Percentiles rank a stretch among this genome's conserved stretches.
Conservation (phyloP, 1,140 invertebrate genomes). For the Orius insidiosus region DNA sequence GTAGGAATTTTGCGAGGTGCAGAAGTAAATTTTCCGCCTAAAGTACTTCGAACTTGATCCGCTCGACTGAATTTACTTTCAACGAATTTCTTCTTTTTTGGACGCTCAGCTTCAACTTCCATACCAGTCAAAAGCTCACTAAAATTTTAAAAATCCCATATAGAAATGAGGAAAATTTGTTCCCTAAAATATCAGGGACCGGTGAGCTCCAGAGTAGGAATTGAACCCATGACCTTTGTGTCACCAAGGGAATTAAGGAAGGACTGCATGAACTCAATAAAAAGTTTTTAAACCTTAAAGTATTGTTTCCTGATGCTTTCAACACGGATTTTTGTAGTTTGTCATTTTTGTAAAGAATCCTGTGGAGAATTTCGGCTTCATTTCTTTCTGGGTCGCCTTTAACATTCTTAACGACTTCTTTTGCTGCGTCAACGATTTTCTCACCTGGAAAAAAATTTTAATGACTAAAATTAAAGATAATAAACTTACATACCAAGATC, state of each 20-base stretch:
- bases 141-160: too few species aligned
- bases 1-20: not conserved
- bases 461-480: too few species aligned
- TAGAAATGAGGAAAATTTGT: too few species aligned
- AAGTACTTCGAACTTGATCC: slow-evolving; percentile 7
- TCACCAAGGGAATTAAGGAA: too few species aligned
- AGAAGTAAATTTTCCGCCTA: not conserved
- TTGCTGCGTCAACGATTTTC: slow-evolving; percentile 38
- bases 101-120: slow-evolving; percentile 40
- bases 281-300: slow-evolving; percentile 6
- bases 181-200: too few species aligned
- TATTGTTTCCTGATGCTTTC: slow-evolving; percentile 8
- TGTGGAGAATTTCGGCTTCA: slow-evolving; percentile 51
- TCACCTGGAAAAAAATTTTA: slow-evolving; percentile 15
- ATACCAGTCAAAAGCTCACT: slow-evolving; percentile 53
- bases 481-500: too few species aligned
- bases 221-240: too few species aligned
- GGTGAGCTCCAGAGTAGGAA: too few species aligned
- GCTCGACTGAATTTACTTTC: slow-evolving; percentile 22
- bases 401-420: slow-evolving; percentile 43
- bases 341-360: slow-evolving; percentile 14
- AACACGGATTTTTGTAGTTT: slow-evolving; percentile 5
- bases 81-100: not conserved
- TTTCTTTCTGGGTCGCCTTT: slow-evolving; percentile 47
- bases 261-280: too few species aligned